phyloP scores from a whole-genome alignment of 1,140 invertebrate species.

The Nymphalis io region DNA sequence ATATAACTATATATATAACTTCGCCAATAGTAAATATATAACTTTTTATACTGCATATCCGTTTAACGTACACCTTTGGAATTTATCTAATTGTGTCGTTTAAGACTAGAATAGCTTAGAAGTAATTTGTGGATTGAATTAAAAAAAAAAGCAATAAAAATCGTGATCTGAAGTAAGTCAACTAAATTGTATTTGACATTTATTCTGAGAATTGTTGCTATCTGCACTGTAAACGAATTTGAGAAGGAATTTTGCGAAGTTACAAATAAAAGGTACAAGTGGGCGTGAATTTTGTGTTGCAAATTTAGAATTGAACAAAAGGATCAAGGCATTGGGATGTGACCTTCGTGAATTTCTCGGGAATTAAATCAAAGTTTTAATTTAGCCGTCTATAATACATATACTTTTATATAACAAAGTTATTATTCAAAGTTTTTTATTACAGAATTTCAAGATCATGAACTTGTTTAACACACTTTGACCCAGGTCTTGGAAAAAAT shows the following conservation, averaged over 20 bases:
- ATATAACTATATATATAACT: no score
- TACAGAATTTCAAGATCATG: no score
- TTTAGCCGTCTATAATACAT: background rate
- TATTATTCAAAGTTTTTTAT: no score
- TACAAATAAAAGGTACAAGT: conserved; percentile 4
- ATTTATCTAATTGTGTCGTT: background rate
- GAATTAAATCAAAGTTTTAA: background rate
- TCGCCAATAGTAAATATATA: no score
- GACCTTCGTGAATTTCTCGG: background rate
- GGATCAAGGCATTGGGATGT: background rate
- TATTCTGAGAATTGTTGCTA: background rate
- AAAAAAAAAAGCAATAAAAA: background rate
- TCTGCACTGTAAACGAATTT: conserved; percentile 1
- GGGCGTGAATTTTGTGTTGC: conserved; percentile 5
- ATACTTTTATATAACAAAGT: no score
- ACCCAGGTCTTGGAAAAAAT: no score
- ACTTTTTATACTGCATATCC: no score
- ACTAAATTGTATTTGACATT: background rate
- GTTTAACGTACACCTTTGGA: background rate
- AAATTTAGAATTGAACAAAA: conserved; percentile 10
- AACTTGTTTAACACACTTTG: no score
- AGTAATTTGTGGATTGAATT: background rate
- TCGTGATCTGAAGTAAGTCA: background rate
- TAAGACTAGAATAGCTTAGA: background rate
- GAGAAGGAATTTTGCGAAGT: background rate